Evolutionary conservation across 2,113 vertebrate species (phyloP).

Genomic region (Tretioscincus oriximinensis): DNA sequence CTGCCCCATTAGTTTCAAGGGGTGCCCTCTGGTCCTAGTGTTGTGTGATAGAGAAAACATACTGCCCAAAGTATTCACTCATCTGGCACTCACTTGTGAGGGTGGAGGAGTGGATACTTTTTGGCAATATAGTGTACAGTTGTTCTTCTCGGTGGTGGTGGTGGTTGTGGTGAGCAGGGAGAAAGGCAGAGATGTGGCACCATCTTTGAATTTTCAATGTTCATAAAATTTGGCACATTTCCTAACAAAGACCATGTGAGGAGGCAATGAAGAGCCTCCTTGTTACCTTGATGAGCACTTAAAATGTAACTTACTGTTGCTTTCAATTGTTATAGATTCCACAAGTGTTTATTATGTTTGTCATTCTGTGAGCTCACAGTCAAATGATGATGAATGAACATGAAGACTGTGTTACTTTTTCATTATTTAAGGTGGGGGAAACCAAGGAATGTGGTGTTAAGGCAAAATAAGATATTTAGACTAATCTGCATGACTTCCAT

Average conservation of each 20-base stretch:
- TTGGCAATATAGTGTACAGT: not conserved
- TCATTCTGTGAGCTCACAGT: conserved; percentile 53
- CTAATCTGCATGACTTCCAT: conserved; percentile 53
- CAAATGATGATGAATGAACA: conserved; percentile 68
- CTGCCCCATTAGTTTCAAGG: too few relatives aligned
- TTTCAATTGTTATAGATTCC: conserved; percentile 70
- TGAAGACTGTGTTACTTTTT: conserved; percentile 56
- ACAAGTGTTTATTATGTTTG: conserved; percentile 70
- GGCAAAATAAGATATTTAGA: conserved; percentile 67
- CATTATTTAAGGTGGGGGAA: not conserved
- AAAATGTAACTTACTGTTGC: conserved; percentile 67
- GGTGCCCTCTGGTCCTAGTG: too few relatives aligned
- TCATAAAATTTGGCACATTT: conserved; percentile 52
- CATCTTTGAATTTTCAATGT: conserved; percentile 28
- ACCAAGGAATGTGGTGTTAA: conserved; percentile 54
- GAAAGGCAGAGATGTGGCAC: not conserved
- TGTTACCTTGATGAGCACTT: conserved; percentile 69
- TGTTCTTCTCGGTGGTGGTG: not conserved
- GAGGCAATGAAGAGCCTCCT: conserved; percentile 55
- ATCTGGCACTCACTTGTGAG: too few relatives aligned
- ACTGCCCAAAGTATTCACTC: too few relatives aligned
- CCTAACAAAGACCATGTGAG: conserved; percentile 51
- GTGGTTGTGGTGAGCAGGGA: not conserved
- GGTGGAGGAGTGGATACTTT: too few relatives aligned
- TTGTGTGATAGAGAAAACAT: too few relatives aligned